phyloP scores from a whole-genome alignment of 2,113 vertebrate species.

The Brachyhypopomus gauderio region DNA sequence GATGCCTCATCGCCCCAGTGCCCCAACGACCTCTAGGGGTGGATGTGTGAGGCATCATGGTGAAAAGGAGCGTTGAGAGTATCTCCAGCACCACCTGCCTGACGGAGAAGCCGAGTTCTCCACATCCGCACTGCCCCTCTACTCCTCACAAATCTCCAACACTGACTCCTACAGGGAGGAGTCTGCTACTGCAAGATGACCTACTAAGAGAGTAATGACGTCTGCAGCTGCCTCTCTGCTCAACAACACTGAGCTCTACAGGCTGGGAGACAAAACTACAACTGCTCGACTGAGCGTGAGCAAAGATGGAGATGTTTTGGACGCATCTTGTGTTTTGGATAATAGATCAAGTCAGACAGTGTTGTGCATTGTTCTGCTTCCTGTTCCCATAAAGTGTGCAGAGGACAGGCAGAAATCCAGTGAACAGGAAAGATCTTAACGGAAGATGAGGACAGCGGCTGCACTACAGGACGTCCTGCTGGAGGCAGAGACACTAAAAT shows the following conservation, averaged over 20 bases:
- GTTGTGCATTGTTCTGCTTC: neutral
- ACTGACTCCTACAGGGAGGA: constrained; percentile 59
- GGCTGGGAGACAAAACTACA: constrained; percentile 32
- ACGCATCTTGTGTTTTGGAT: neutral
- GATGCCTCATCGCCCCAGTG: neutral
- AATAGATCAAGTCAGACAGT: neutral
- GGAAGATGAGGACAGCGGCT: neutral
- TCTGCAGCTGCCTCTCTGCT: neutral
- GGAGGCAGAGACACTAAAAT: neutral
- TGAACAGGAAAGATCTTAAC: neutral
- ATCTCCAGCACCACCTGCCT: constrained; percentile 64
- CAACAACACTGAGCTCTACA: constrained; percentile 45
- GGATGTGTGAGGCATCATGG: neutral
- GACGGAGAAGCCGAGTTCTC: constrained; percentile 23
- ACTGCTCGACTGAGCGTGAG: too few relatives aligned
- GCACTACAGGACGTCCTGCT: constrained; percentile 23
- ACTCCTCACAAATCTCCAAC: constrained; percentile 35
- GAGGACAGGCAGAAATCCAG: neutral
- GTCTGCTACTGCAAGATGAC: constrained; percentile 26
- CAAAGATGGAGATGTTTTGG: neutral
- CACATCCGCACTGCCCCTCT: neutral
- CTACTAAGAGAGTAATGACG: constrained; percentile 19
- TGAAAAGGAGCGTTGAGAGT: neutral
- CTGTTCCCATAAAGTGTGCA: neutral
- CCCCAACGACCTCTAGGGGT: neutral